phyloP scores from a whole-genome alignment of 2,888 invertebrate genomes.

The Agrotis ipsilon region DNA sequence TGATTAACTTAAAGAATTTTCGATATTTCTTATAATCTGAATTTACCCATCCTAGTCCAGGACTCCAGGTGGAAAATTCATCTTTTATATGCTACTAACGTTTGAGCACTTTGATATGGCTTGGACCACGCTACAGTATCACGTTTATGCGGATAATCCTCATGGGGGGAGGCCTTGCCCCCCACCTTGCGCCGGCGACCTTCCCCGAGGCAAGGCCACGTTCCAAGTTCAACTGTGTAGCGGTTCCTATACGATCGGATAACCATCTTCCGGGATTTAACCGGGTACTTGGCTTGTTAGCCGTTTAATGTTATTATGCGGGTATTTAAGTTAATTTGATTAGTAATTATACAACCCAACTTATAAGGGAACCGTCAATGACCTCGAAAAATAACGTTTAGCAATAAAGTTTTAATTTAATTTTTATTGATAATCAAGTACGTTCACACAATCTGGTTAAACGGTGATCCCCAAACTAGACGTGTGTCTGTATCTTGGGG shows the following conservation, averaged over 20 bases:
- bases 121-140: slow-evolving; percentile 46
- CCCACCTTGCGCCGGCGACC: slow-evolving; percentile 67
- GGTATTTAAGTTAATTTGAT: slow-evolving; percentile 18
- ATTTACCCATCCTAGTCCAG: no score
- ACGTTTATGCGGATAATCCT: slow-evolving; percentile 69
- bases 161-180: slow-evolving; percentile 62
- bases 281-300: not conserved
- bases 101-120: slow-evolving; percentile 18
- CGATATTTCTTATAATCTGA: no score
- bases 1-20: no score
- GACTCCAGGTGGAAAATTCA: no score
- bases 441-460: no score
- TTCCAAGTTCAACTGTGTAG: slow-evolving; percentile 73
- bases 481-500: no score
- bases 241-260: slow-evolving; percentile 11
- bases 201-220: slow-evolving; percentile 70
- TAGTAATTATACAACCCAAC: not conserved
- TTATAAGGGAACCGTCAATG: no score
- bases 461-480: no score
- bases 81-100: no score
- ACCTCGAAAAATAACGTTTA: no score
- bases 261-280: slow-evolving; percentile 23
- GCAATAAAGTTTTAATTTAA: no score
- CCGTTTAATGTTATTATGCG: slow-evolving; percentile 20
- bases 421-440: no score